Base-by-base conservation (phyloP, 2,888 invertebrate species). In the Cataglyphis altisquamis region DNA sequence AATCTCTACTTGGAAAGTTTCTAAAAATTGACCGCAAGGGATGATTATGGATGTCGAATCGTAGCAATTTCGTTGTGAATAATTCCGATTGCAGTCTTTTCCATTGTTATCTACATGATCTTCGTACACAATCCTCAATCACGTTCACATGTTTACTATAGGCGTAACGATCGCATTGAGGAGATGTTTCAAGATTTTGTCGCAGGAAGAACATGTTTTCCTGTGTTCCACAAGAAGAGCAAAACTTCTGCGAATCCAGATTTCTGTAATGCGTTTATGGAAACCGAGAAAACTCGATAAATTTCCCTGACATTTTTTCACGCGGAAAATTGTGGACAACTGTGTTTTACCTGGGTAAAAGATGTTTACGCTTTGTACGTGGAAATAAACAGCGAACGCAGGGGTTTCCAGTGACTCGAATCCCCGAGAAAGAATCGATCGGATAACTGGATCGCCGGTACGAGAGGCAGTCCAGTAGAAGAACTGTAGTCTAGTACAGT, bases 341-440 rank as follows among this genome's bases (percentile, higher is more conserved):
- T 36, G 29, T 70, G 57, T 5, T 72, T n/a, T 60, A n/a, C 21
- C 45, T 21, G 2, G 12, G 21, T 67, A 32, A 78, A 57, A 78
- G 41, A 68, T 41, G 29, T 3, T 45, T 68, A 36, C 29, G 25
- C 52, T 52, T 41, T 9, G 45, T 18, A 18, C 48, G 18, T n/a
- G 10, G 32, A 64, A 21, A 29, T 62, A 72, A 12, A 18, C 39
- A 29, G 66, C 25, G 25, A 25, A 25, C 25, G 25, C 15, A 41
- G 29, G 74, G 45, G 45, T 57, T 36, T 73, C 57, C 70, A 21
- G 29, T 21, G 72, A 52, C 3, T 32, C n/a, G 52, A 32, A 32
- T 9, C 78, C 29, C 60, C 74, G 60, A 45, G 73, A 78, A 74
- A 60, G 62, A 73, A 74, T 60, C 60, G 60, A 80, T 80, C 60